Base-by-base conservation (phyloP, 1,140 invertebrate genomes). In the Lepidurus apus region DNA sequence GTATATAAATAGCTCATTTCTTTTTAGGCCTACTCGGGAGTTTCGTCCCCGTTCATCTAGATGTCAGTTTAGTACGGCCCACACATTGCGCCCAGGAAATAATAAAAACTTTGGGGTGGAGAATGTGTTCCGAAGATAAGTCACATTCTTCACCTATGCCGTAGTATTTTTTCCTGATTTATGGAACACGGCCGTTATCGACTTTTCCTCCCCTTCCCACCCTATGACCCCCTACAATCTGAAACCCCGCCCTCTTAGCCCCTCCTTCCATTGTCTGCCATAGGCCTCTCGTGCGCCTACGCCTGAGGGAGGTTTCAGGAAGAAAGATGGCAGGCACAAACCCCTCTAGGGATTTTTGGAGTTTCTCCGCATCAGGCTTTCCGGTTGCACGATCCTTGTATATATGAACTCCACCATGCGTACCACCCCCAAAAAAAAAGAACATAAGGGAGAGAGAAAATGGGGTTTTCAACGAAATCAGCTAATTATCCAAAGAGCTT, bases 11-110 rank as follows among this genome's bases (percentile, higher is more conserved):
- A 45, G 17, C 44, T 17, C 7, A 11, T 17, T 47, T 42, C 13
- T 77, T 43, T 76, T 10, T 77, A 77, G 75, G 75, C 75, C 75
- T 77, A 77, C 5, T 34, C 34, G 43, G 44, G 17, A 24, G 17
- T 26, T 77, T 77, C 75, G 9, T 4, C 24, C 9, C 4, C 24
- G 21, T 45, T 42, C 42, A 21, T 77, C 75, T 43, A 77, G 75
- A 77, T 77, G 75, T 77, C 75, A 77, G 75, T 17, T 45, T 43
- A 43, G 75, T 77, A 13, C 75, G 44, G 75, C 10, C 24, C 11
- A 21, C 75, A 77, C 13, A 17, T n/a, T 11, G 45, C 45, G 45
- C 7, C 21, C 21, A n/a, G 53, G 1, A 65, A 65, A 65, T 21
- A 21, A 21, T 21, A 7, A 4, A 65, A 65, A 65, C 53, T 13